Conservation (phyloP, 2,113 vertebrate species). For the Grallaria varia region DNA sequence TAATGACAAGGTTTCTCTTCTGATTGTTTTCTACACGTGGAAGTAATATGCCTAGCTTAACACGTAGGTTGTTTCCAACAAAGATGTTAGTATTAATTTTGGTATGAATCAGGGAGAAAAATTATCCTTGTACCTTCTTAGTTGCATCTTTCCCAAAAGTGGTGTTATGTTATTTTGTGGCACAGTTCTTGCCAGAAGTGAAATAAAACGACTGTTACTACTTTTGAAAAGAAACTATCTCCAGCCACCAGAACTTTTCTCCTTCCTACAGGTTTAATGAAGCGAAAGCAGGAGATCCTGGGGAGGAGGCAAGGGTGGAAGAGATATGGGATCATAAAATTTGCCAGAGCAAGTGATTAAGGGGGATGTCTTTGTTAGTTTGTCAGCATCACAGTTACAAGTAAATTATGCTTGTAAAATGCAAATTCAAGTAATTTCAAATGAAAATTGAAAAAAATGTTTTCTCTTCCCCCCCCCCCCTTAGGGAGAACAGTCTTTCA, state of each 20-base stretch:
- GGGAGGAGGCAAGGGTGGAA: neutral
- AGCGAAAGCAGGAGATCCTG: constrained; percentile 1
- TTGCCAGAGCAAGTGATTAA: neutral
- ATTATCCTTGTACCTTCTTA: neutral
- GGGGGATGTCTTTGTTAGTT: neutral
- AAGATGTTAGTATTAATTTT: neutral
- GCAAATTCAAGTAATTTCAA: neutral
- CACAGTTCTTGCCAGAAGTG: neutral
- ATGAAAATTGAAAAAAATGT: neutral
- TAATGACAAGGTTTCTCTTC: neutral
- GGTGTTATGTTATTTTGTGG: neutral
- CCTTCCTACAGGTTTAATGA: neutral
- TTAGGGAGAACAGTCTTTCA: neutral
- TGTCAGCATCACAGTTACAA: neutral
- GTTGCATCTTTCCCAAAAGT: neutral
- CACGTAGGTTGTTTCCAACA: neutral
- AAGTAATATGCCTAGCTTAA: neutral
- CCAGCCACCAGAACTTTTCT: neutral
- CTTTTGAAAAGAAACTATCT: neutral
- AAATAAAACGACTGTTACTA: neutral
- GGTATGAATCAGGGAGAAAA: neutral
- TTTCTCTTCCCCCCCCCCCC: too few species aligned
- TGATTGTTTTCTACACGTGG: neutral
- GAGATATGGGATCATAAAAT: constrained; percentile 3
- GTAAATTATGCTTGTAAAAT: neutral